A percentile compares a stretch with the other conserved stretches of the same genome.
phyloP scores from a whole-genome alignment of 2,113 vertebrate genomes.

The Heloderma charlesbogerti region DNA sequence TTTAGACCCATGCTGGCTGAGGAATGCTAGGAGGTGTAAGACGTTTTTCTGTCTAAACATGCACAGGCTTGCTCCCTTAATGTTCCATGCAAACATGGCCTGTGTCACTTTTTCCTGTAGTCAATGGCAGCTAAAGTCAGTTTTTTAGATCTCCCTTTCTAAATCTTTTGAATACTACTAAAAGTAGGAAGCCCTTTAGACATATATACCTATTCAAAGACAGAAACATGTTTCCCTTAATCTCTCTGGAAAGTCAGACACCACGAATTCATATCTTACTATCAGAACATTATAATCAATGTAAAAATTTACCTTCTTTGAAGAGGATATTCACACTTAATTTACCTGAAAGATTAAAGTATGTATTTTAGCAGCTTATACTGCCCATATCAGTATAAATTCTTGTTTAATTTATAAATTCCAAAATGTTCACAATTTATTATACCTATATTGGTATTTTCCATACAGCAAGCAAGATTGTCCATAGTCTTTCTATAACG shows the following conservation, averaged over 20 bases:
- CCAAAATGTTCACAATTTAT: constrained; percentile 3
- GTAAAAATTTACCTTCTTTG: constrained; percentile 82
- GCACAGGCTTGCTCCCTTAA: background rate
- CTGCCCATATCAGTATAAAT: background rate
- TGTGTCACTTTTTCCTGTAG: background rate
- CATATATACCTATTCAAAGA: background rate
- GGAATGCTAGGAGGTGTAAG: no score
- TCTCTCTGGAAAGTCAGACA: background rate
- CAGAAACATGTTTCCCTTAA: background rate
- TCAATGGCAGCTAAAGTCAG: background rate
- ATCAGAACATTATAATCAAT: constrained; percentile 4
- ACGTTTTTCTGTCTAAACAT: no score
- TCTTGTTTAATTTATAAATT: constrained; percentile 1
- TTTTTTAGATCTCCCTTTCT: background rate
- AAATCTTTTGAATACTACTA: background rate
- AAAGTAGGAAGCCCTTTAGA: background rate
- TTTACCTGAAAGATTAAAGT: constrained; percentile 79
- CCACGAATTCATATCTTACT: background rate
- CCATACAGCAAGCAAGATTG: constrained; percentile 86
- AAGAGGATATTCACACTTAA: constrained; percentile 82
- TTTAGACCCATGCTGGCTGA: no score
- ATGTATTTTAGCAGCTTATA: constrained; percentile 12
- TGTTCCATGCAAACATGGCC: background rate
- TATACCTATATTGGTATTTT: constrained; percentile 87
- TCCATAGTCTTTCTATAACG: constrained; percentile 82